Base-by-base conservation (phyloP, 2,797 vertebrate species). In the Eupleurogrammus muticus region DNA sequence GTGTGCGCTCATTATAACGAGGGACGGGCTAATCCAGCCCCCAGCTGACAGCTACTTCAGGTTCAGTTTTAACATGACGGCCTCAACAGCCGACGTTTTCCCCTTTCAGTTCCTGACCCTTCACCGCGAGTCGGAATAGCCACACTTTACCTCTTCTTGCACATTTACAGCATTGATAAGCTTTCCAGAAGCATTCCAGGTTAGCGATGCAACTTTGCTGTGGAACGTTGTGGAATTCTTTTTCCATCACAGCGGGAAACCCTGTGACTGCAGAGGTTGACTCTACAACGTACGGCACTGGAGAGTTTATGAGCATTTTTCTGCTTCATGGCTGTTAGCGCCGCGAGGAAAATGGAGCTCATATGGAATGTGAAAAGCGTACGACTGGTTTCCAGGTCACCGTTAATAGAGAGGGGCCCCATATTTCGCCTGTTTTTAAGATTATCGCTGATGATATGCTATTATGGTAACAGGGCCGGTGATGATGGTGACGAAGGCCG, bases 401-500 rank as follows among this genome's bases (percentile, higher is more conserved):
- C 32, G 75, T 83, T 81, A 74, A 84, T 73, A 60, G 61, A 83
- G 50, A 16, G 0, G n/a, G 40, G 36, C 61, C 13, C 16, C 40
- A 69, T 67, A 69, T 78, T 75, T 66, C 11, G 63, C 70, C 63
- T 66, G 47, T 75, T 82, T 28, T 69, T 61, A 12, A 82, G 81
- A 85, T 81, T 40, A 83, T 54, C 36, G 6, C 44, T 52, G 66
- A 56, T 60, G 73, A 82, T 80, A 69, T 80, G 67, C 66, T 51
- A 53, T 66, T 44, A 60, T 79, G 71, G 75, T 85, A 54, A 87
- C 76, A 87, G 46, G 51, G 46, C 56, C 12, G 34, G 11, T 59
- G 83, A 83, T 76, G 83, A 82, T 70, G 78, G 36, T 16, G 66
- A 88, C 81, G 87, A 77, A 79, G 78, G 77, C 80, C 51, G 57